Base-by-base conservation (phyloP, 64 coral and sea anemone species). In the Pocillopora damicornis region DNA sequence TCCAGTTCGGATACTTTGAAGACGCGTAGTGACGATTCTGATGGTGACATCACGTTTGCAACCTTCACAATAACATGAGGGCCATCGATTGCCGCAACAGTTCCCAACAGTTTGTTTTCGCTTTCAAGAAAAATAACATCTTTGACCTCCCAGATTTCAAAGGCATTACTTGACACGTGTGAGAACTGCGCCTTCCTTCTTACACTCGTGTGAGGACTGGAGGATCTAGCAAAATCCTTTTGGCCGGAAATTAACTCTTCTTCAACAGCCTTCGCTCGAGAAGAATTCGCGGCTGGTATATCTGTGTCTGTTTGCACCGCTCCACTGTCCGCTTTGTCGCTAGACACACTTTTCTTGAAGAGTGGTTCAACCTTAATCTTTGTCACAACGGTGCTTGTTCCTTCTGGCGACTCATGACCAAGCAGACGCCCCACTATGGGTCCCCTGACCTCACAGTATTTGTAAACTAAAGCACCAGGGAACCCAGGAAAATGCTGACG, bases 1-100 rank as follows among this genome's bases (percentile, higher is more conserved):
- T 97, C 94, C 34, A 97, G 60, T 22, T 97, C 94, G 51, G 94
- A 97, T n/a, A 97, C 76, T 90, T 97, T 97, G 77, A 97, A 97
- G 11, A 97, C 94, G 2, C 94, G 88, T 8, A 97, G 67, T 13
- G 94, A 97, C 30, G 87, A 87, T 42, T 97, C 88, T 59, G 60
- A 90, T 13, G 88, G 72, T 74, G 76, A 89, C 57, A 83, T 75
- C 1, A 67, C 14, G 66, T 66, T 90, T 59, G 93, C 25, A 13
- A 95, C 72, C 56, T 89, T 97, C 5, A 97, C 94, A 74, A 97
- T 97, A 26, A 97, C 94, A 85, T 97, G 94, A 61, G 94, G 94
- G 11, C 94, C 94, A 90, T 97, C 94, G 72, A 97, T 93, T 2
- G 94, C 91, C 1, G 91, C 94, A 74, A 97, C 94, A n/a, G 88